Evolutionary conservation across 1,140 invertebrate genomes (phyloP), one percentile per base, ranked within the genome.

Genomic region (Tribolium madens): DNA sequence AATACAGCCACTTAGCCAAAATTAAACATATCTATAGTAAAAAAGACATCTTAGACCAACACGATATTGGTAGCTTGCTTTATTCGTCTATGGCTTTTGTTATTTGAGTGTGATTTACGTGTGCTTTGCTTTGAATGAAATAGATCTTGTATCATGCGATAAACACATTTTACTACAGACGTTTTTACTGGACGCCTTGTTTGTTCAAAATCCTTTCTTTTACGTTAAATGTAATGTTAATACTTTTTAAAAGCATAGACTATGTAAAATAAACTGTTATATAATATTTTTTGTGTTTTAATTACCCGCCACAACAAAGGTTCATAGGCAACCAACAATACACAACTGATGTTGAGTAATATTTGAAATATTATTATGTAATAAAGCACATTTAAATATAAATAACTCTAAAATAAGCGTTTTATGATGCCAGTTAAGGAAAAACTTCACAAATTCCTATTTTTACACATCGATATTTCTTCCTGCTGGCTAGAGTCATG

Each of bases 241-340:
- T 26, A 12, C 10, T 26, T 72, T 72, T 72, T 72, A 52, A 72
- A 17, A 52, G 70, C 70, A 72, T 72, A 72, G 70, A 50, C 50
- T 72, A 72, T 72, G 70, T 72, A 72, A 72, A 72, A 72, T 72
- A 72, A 72, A 72, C 70, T 72, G 70, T 72, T 72, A 72, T 72
- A 64, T 72, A 72, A 72, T 72, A 72, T 9, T 42, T 48, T 52
- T 1, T n/a, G 15, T 52, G 4, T 14, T 14, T 72, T 50, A 4
- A 50, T 12, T 46, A 10, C 14, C 15, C 7, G 7, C 52, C n/a
- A 21, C 57, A 31, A 31, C 21, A 0, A 12, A 4, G n/a, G 2
- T 0, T 0, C 36, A 2, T 42, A 42, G 36, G n/a, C 36, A 4
- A 42, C 36, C 36, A 4, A n/a, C 36, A 42, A 42, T 42, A 42